Percentiles rank a stretch among this genome's conserved stretches.
Evolutionary conservation across 2,797 vertebrate genomes (phyloP).

Genomic region (Typhlichthys eigenmanni): DNA sequence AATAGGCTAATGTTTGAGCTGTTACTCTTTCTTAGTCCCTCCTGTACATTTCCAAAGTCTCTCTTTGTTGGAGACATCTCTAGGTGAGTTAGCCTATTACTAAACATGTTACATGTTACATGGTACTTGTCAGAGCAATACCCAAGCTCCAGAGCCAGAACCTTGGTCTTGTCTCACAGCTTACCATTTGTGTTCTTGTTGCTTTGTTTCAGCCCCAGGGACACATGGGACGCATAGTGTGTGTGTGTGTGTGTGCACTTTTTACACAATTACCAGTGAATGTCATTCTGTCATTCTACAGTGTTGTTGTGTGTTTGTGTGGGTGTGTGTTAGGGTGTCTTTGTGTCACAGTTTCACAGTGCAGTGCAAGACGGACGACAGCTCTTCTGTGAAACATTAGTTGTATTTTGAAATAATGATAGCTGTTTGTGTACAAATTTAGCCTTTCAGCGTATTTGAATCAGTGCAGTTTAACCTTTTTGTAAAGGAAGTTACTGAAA

Average conservation of each 20-base stretch:
- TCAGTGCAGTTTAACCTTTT: no score
- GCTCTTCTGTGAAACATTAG: not conserved
- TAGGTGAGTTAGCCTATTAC: constrained; percentile 1
- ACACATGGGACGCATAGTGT: constrained; percentile 26
- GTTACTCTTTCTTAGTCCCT: no score
- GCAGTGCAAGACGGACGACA: no score
- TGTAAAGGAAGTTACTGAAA: no score
- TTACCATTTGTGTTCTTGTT: constrained; percentile 9
- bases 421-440: not conserved
- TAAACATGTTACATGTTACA: no score
- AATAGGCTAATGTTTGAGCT: no score
- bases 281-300: constrained; percentile 5
- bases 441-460: not conserved
- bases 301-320: constrained; percentile 1
- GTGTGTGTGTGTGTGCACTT: constrained; percentile 11
- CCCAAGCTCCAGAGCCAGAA: constrained; percentile 27
- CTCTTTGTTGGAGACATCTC: not conserved
- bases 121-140: not conserved
- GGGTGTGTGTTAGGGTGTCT: constrained; percentile 7
- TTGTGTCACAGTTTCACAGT: no score
- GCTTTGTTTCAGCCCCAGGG: constrained; percentile 13
- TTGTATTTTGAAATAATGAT: not conserved
- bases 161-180: constrained; percentile 44
- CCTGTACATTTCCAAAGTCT: no score
- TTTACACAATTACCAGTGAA: constrained; percentile 36